Percentiles rank a stretch among this genome's conserved stretches.
Evolutionary conservation across 2,797 vertebrate genomes (phyloP).

Genomic region (Dryobates pubescens): DNA sequence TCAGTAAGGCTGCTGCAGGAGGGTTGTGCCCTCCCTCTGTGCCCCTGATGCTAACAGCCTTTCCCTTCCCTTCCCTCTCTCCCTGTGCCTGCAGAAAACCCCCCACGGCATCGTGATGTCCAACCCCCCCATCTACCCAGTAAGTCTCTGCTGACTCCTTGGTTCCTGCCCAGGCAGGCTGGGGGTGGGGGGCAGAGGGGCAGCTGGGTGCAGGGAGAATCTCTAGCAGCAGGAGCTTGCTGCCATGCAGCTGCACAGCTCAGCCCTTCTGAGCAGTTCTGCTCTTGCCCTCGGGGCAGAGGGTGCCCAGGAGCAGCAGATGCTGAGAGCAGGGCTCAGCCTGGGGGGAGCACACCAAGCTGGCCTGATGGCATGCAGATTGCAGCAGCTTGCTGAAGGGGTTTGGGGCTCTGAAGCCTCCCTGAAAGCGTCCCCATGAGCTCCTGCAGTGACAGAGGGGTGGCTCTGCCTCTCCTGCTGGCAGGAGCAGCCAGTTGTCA

Average conservation of each 20-base stretch:
- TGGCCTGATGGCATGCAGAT: neutral
- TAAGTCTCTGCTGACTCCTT: neutral
- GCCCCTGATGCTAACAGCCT: neutral
- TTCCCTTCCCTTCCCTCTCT: neutral
- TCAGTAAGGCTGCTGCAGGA: neutral
- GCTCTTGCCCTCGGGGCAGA: neutral
- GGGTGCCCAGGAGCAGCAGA: fast-evolving
- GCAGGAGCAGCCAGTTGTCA: fast-evolving
- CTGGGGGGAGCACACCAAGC: neutral
- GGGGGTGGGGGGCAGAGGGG: neutral
- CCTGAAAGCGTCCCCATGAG: fast-evolving
- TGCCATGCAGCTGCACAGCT: neutral
- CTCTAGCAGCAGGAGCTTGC: neutral
- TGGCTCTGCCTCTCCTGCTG: neutral
- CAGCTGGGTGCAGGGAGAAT: neutral
- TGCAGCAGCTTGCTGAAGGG: neutral
- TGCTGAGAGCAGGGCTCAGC: neutral
- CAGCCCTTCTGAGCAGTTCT: neutral
- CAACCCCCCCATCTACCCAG: conserved; percentile 46
- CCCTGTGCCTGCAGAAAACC: neutral
- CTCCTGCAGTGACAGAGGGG: neutral
- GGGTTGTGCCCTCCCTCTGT: fast-evolving
- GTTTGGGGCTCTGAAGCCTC: neutral
- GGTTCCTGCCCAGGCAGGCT: neutral
- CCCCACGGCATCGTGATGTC: fast-evolving